Conservation (phyloP, 53 echinoderm and acorn worm species). For the Astropecten irregularis region DNA sequence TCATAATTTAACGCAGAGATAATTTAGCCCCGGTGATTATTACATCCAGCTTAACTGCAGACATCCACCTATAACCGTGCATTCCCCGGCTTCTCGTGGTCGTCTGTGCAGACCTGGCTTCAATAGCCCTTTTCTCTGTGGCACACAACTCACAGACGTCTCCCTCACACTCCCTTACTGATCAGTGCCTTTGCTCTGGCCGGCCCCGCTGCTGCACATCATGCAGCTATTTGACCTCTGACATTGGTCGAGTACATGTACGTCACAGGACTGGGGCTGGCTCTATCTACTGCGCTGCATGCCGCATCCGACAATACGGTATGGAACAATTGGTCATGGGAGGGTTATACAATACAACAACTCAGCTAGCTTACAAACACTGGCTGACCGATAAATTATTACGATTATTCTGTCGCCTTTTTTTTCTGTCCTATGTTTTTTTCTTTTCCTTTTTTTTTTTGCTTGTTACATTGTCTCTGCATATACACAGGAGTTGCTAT, state of each 20-base stretch:
- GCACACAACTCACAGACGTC: conserved; percentile 42
- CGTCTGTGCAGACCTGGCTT: neutral
- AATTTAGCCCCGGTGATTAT: conserved; percentile 51
- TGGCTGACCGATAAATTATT: neutral
- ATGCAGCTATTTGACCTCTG: conserved; percentile 54
- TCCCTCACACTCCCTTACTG: conserved; percentile 52
- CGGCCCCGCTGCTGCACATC: conserved; percentile 35
- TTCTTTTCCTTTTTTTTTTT: conserved; percentile 9
- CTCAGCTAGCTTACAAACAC: conserved; percentile 1
- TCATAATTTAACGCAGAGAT: conserved; percentile 58
- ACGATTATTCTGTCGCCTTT: neutral
- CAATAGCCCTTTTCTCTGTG: conserved; percentile 48
- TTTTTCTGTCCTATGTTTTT: too few species aligned
- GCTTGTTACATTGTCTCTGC: neutral
- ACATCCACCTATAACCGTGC: conserved; percentile 9
- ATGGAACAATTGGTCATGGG: conserved; percentile 30
- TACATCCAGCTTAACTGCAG: conserved; percentile 47
- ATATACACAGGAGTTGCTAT: conserved; percentile 5
- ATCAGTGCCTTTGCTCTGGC: conserved; percentile 43
- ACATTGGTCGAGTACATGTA: conserved; percentile 20
- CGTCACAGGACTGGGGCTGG: neutral
- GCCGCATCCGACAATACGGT: conserved; percentile 27
- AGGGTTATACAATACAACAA: conserved; percentile 41
- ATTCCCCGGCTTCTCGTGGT: neutral
- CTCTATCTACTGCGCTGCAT: too few species aligned